Base-by-base conservation (phyloP, 1,140 invertebrate species). In the Aethina tumida region DNA sequence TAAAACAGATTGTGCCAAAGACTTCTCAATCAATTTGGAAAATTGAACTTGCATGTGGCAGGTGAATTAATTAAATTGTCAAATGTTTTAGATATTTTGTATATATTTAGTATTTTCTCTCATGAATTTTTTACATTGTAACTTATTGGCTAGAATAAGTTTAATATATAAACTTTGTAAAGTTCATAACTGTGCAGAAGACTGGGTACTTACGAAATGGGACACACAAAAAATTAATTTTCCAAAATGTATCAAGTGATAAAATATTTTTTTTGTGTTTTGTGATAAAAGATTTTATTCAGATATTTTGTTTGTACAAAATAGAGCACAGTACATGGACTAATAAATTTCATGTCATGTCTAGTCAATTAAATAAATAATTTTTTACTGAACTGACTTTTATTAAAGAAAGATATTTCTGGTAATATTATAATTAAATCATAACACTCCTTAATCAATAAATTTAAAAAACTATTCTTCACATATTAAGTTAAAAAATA, bases 161-260 rank as follows among this genome's bases (percentile, higher is more conserved):
- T 15, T 22, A 40, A 7, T 26, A 26, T 13, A 10, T 26, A 26
- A 26, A 26, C 24, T 10, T 10, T 37, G 15, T 31, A 31, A 31
- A 5, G 20, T 20, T 30, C 30, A 35, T 37, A 39, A 41, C 35
- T 41, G 43, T 45, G 37, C 29, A 36, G 28, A 37, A 48, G 42
- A 48, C 41, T 48, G 45, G 40, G 40, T 48, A 48, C 45, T 48
- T 48, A 44, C 22, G 24, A 40, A 39, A 47, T n/a, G 12, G 28
- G 38, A 43, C 32, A 37, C 34, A n/a, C 27, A 38, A 33, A 34
- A 35, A 43, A 37, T 28, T 35, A 18, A 10, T 18, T 43, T 14
- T 43, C 41, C 30, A 37, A 34, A 32, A 31, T 41, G 33, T 47
- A 39, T 47, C 37, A 21, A 22, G 40, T 42, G 34, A 42, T 42